These are phyloP conservation scores for Zosterops hypoxanthus DNA, from an alignment of 2,113 vertebrate genomes.

Conservation along the genomic window DNA sequence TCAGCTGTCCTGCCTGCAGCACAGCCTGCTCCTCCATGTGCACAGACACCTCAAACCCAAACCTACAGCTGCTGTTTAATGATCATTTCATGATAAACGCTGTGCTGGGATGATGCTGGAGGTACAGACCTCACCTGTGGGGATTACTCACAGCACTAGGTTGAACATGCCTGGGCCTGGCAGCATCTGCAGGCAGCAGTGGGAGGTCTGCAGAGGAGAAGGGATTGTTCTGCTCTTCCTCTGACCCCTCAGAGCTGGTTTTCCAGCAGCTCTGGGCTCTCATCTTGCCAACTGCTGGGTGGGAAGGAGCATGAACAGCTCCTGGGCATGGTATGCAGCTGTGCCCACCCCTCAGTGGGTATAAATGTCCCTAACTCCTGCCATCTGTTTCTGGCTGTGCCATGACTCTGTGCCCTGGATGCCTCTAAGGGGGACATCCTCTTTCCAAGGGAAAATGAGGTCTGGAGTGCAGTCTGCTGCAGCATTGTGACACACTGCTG, in stretches of 20 bases:
- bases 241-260: neutral
- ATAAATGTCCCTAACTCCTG: neutral
- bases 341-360: neutral
- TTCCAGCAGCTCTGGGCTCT: neutral
- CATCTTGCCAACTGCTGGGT: neutral
- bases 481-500: neutral
- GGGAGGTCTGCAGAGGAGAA: neutral
- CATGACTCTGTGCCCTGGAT: rapidly evolving
- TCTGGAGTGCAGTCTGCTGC: neutral
- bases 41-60: neutral
- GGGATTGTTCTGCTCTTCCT: neutral
- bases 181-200: neutral
- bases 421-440: neutral
- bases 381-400: neutral
- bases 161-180: rapidly evolving
- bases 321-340: neutral
- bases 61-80: neutral
- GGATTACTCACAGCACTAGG: neutral
- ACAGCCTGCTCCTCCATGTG: neutral
- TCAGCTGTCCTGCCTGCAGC: rapidly evolving
- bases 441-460: neutral
- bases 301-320: neutral
- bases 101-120: neutral
- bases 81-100: neutral
- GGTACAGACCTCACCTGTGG: neutral